phyloP scores from a whole-genome alignment of 2,113 vertebrate genomes.

The Hydrochoerus hydrochaeris region DNA sequence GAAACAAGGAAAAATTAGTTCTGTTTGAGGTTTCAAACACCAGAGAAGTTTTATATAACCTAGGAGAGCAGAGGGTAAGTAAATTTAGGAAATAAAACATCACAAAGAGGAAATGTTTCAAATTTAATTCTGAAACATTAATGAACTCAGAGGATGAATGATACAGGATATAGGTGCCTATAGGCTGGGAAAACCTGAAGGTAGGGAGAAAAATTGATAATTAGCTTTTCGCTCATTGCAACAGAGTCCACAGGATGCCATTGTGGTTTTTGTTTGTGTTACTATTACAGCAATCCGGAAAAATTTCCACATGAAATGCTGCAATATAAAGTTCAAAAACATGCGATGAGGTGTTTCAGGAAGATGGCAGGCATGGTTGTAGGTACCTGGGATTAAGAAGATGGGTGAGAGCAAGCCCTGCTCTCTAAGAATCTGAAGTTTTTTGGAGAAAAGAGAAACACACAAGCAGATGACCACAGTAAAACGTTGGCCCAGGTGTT shows the following conservation, averaged over 20 bases:
- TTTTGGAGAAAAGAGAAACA: constrained; percentile 40
- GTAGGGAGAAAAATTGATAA: constrained; percentile 18
- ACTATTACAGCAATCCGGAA: neutral
- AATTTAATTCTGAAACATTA: constrained; percentile 40
- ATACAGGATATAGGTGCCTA: neutral
- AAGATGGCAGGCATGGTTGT: neutral
- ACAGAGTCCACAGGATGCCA: neutral
- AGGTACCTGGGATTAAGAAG: neutral
- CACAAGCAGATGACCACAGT: neutral
- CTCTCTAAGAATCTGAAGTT: neutral
- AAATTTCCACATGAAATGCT: neutral
- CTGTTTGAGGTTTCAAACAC: constrained; percentile 2
- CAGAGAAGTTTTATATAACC: constrained; percentile 12
- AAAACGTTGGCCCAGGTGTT: neutral
- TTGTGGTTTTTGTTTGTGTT: neutral
- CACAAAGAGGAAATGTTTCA: constrained; percentile 42
- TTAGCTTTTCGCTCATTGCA: neutral
- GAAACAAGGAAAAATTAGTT: constrained; percentile 52
- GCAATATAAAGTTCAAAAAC: neutral
- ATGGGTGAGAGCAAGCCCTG: neutral
- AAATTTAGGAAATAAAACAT: constrained; percentile 25
- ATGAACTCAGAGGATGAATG: neutral
- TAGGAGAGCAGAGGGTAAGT: neutral
- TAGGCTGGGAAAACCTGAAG: neutral
- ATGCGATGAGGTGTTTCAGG: neutral